phyloP scores from a whole-genome alignment of 2,113 vertebrate species.

The Oreocharis arfaki region DNA sequence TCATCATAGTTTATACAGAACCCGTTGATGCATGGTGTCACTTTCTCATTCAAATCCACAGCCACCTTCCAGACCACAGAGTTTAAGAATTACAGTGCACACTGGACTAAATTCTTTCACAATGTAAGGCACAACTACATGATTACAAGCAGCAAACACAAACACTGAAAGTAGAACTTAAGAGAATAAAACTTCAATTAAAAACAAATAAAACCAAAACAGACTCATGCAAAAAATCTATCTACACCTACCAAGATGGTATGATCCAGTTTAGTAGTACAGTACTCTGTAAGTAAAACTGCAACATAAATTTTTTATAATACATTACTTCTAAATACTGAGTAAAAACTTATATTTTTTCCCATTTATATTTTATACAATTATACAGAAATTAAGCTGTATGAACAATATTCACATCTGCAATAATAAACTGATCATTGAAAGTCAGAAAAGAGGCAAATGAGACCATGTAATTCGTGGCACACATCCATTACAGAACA shows the following conservation, averaged over 20 bases:
- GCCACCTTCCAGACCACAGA: constrained; percentile 52
- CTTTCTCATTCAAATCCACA: constrained; percentile 56
- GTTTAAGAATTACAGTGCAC: constrained; percentile 70
- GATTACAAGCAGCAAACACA: constrained; percentile 74
- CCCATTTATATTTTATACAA: constrained; percentile 70
- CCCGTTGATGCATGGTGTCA: constrained; percentile 15
- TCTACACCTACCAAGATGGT: constrained; percentile 61
- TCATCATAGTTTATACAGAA: constrained; percentile 63
- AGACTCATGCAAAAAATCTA: constrained; percentile 72
- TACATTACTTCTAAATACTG: constrained; percentile 61
- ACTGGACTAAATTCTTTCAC: constrained; percentile 71
- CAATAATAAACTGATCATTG: constrained; percentile 68
- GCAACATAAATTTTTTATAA: constrained; percentile 56
- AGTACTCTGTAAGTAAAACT: constrained; percentile 67
- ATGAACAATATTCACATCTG: constrained; percentile 79
- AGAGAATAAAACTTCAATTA: constrained; percentile 28
- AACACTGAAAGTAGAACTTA: constrained; percentile 64
- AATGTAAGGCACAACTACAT: constrained; percentile 87
- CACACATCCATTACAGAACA: constrained; percentile 49
- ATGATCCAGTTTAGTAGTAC: constrained; percentile 75
- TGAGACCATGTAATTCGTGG: constrained; percentile 57
- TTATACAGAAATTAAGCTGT: constrained; percentile 70
- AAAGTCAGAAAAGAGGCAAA: constrained; percentile 66
- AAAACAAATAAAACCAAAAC: constrained; percentile 29
- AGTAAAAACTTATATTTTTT: constrained; percentile 65